A percentile compares a stretch with the other conserved stretches of the same genome.
Evolutionary conservation across 2,888 invertebrate species (phyloP).

Genomic region (Halictus quadricinctus): DNA sequence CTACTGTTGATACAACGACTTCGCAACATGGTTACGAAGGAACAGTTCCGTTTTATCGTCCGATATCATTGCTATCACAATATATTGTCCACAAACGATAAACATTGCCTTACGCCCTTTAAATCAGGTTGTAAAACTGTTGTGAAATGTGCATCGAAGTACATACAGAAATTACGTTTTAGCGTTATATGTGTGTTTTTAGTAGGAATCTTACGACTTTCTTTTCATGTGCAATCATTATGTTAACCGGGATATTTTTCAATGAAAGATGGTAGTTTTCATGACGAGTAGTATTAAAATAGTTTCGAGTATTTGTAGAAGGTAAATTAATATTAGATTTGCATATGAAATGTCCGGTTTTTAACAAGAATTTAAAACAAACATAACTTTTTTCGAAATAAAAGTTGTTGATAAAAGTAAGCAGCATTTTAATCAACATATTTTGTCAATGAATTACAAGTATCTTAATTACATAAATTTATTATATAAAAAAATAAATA

Average conservation of each 20-base stretch:
- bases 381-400: neutral
- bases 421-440: too few relatives aligned
- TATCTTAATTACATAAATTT: too few relatives aligned
- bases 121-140: neutral
- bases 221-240: neutral
- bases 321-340: too few relatives aligned
- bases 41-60: constrained; percentile 9
- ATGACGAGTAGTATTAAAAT: neutral
- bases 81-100: neutral
- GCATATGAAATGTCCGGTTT: too few relatives aligned
- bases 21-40: neutral
- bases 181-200: neutral
- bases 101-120: neutral
- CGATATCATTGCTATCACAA: constrained; percentile 7
- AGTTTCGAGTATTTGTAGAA: neutral
- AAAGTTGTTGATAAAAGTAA: neutral
- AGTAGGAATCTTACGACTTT: neutral
- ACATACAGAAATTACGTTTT: neutral
- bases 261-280: neutral
- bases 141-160: neutral
- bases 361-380: neutral
- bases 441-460: too few relatives aligned
- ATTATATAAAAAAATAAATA: too few relatives aligned
- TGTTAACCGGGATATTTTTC: neutral
- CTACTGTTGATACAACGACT: constrained; percentile 46